These are phyloP conservation scores for Aeoliscus strigatus DNA, from an alignment of 2,797 vertebrate species.

Conservation along the genomic window DNA sequence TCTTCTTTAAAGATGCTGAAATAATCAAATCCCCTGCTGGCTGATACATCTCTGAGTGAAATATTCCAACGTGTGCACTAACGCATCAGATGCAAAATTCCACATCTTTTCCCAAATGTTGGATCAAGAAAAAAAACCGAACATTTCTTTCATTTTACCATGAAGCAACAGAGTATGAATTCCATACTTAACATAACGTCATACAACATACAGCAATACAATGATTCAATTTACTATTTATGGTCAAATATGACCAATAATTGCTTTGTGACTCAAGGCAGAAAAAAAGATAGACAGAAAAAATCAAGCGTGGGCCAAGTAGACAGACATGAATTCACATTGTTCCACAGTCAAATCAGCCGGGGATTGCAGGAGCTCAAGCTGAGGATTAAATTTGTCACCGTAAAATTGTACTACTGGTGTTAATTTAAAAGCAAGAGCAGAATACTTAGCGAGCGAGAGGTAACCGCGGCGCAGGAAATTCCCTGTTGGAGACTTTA, in stretches of 20 bases:
- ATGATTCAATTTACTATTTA: no score
- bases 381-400: slow-evolving; percentile 61
- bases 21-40: neutral
- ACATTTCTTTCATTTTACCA: no score
- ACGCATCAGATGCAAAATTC: no score
- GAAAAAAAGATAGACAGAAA: no score
- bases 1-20: neutral
- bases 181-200: no score
- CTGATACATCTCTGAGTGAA: neutral
- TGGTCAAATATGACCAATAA: no score
- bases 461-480: slow-evolving; percentile 25
- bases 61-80: neutral
- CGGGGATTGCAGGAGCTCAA: slow-evolving; percentile 48
- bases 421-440: slow-evolving; percentile 48
- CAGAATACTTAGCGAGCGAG: slow-evolving; percentile 33
- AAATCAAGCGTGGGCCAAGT: slow-evolving; percentile 39
- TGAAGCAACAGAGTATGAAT: no score
- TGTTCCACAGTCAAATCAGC: slow-evolving; percentile 47
- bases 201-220: no score
- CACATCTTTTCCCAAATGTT: no score
- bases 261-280: no score
- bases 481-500: slow-evolving; percentile 38
- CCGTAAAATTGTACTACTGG: slow-evolving; percentile 43
- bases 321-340: slow-evolving; percentile 41
- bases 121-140: no score